Evolutionary conservation across 2,113 vertebrate genomes (phyloP).

Genomic region (Phylloscopus trochilus): DNA sequence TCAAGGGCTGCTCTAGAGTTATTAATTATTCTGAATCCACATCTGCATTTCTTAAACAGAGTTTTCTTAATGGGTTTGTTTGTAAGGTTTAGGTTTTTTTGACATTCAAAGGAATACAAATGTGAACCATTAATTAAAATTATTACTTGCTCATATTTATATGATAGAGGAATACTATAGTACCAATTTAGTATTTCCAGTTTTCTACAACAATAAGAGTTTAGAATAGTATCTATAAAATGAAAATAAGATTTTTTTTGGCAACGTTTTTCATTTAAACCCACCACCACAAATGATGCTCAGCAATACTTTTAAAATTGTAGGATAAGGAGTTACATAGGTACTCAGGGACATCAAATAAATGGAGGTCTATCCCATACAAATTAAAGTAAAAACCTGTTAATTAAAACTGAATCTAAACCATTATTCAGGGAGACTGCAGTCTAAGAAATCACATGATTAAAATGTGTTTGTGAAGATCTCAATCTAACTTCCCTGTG

Average conservation of each 20-base stretch:
- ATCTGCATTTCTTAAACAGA: background rate
- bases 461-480: background rate
- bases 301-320: background rate
- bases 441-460: background rate
- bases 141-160: background rate
- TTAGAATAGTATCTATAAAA: background rate
- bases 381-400: background rate
- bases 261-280: background rate
- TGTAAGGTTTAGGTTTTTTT: background rate
- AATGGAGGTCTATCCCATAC: background rate
- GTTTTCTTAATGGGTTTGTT: background rate
- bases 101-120: background rate
- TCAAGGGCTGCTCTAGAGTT: background rate
- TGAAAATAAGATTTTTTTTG: background rate
- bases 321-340: background rate
- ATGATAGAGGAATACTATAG: background rate
- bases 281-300: background rate
- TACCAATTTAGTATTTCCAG: background rate
- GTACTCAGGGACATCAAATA: background rate
- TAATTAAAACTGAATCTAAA: background rate
- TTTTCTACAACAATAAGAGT: background rate
- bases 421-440: background rate
- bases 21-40: background rate
- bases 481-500: background rate
- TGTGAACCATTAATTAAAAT: background rate